These are phyloP conservation scores for Amblyteles armatorius DNA, from an alignment of 2,888 invertebrate genomes.

Conservation along the genomic window DNA sequence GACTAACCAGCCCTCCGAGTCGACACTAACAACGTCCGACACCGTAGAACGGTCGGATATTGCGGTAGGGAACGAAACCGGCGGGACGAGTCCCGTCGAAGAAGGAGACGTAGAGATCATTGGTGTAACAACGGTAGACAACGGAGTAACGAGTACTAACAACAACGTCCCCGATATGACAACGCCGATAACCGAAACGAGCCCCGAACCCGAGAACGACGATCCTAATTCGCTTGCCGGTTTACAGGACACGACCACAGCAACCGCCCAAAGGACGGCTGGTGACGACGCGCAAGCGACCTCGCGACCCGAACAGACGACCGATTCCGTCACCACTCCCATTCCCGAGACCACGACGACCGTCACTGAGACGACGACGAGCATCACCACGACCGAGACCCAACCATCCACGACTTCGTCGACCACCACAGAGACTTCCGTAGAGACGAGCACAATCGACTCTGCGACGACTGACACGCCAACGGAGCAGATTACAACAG, in stretches of 20 bases:
- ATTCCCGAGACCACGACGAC: slow-evolving; percentile 61
- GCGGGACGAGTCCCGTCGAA: slow-evolving; percentile 15
- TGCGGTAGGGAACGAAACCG: slow-evolving; percentile 39
- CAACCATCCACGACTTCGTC: slow-evolving; percentile 64
- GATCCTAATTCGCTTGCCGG: slow-evolving; percentile 81
- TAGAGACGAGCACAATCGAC: slow-evolving; percentile 47
- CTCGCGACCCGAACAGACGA: slow-evolving; percentile 74
- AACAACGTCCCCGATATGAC: slow-evolving; percentile 61
- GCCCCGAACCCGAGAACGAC: slow-evolving; percentile 73
- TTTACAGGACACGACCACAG: slow-evolving; percentile 83
- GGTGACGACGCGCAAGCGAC: slow-evolving; percentile 75
- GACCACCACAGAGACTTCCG: slow-evolving; percentile 47
- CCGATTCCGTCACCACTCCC: slow-evolving; percentile 45
- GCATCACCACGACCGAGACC: slow-evolving; percentile 49
- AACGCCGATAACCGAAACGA: slow-evolving; percentile 72
- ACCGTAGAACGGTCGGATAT: slow-evolving; percentile 60
- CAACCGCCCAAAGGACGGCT: slow-evolving; percentile 84
- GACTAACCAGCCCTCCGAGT: slow-evolving; percentile 71
- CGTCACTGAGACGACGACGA: slow-evolving; percentile 14
- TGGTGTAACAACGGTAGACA: slow-evolving; percentile 60
- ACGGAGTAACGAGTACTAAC: slow-evolving; percentile 67
- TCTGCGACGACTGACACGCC: slow-evolving; percentile 49
- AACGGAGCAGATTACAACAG: slow-evolving; percentile 58
- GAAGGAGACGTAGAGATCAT: slow-evolving; percentile 42
- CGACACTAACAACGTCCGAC: slow-evolving; percentile 61